Evolutionary conservation across 2,888 invertebrate genomes (phyloP).

Genomic region (Diaphora mendica): DNA sequence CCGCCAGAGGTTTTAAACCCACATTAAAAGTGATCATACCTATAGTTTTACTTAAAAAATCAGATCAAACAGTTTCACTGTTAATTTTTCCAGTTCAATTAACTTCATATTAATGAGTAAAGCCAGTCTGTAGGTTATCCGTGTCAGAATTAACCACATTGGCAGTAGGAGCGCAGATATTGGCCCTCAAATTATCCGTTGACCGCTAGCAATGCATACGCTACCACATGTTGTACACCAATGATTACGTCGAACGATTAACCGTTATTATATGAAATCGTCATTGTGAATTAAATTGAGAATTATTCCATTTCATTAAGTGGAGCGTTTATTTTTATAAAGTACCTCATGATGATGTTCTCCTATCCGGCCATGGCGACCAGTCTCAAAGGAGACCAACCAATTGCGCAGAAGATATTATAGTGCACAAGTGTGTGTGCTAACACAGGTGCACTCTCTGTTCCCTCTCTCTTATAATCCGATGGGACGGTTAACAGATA

Average conservation of each 20-base stretch:
- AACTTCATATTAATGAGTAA: conserved; percentile 33
- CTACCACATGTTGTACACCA: conserved; percentile 58
- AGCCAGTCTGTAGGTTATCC: conserved; percentile 58
- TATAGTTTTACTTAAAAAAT: background rate
- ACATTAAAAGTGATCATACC: background rate
- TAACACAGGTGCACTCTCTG: too few species aligned
- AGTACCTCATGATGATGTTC: too few species aligned
- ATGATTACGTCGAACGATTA: conserved; percentile 53
- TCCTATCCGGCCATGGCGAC: too few species aligned
- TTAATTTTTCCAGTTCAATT: background rate
- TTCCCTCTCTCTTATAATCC: too few species aligned
- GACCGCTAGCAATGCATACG: conserved; percentile 69
- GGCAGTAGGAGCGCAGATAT: conserved; percentile 57
- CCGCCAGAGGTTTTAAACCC: background rate
- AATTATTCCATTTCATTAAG: conserved; percentile 8
- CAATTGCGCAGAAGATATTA: too few species aligned
- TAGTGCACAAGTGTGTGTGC: too few species aligned
- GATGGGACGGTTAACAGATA: too few species aligned
- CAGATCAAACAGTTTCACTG: background rate
- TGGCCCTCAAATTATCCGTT: conserved; percentile 70
- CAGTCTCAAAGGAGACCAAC: too few species aligned
- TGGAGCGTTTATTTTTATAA: background rate
- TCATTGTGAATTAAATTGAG: conserved; percentile 34
- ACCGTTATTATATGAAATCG: conserved; percentile 33
- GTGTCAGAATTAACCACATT: conserved; percentile 58